A percentile compares a stretch with the other conserved stretches of the same genome.
phyloP scores from a whole-genome alignment of 2,888 invertebrate genomes.

The Mactromeris polynyma region DNA sequence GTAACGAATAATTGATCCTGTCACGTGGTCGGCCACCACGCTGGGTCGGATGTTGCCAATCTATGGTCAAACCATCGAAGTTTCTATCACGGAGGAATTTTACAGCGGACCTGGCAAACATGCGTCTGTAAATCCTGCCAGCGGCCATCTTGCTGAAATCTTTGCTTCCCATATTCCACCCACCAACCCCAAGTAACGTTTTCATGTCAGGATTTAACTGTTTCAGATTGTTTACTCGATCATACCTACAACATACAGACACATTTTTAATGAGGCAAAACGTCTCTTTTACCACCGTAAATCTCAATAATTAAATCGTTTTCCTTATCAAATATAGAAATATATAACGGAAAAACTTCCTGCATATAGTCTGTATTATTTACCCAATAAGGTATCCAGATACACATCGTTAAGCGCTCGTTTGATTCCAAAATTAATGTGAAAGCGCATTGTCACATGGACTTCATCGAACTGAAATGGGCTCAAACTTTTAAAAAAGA shows the following conservation, averaged over 20 bases:
- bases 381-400: no score
- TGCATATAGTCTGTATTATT: no score
- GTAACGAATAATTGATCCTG: slow-evolving; percentile 55
- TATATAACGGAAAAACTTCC: no score
- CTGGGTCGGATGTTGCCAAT: slow-evolving; percentile 69
- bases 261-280: not conserved
- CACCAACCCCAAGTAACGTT: slow-evolving; percentile 94
- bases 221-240: slow-evolving; percentile 59
- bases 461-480: no score
- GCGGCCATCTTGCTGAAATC: slow-evolving; percentile 78
- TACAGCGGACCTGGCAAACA: slow-evolving; percentile 51
- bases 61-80: slow-evolving; percentile 67
- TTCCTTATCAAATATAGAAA: no score
- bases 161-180: slow-evolving; percentile 96
- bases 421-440: no score
- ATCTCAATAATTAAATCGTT: no score
- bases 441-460: no score
- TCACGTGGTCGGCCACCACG: slow-evolving; percentile 56
- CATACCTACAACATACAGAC: slow-evolving; percentile 40
- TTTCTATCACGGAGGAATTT: slow-evolving; percentile 57
- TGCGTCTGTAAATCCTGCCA: slow-evolving; percentile 30
- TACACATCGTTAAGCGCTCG: no score
- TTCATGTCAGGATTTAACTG: slow-evolving; percentile 90
- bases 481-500: no score
- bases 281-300: no score